These are phyloP conservation scores for Cyclura pinguis DNA, from an alignment of 2,797 vertebrate species.

Conservation along the genomic window DNA sequence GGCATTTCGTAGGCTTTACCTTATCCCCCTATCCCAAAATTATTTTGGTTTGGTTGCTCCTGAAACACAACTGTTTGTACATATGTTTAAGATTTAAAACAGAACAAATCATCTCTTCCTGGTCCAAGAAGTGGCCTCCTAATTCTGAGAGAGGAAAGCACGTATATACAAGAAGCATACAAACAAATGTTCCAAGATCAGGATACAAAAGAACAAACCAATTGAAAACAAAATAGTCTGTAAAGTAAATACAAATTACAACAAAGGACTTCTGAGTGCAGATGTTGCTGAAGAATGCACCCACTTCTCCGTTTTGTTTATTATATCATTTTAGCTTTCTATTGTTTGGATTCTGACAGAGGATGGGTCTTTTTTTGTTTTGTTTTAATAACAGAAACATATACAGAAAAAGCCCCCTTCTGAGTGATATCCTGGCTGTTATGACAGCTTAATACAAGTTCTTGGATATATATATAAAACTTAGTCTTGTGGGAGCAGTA, in stretches of 20 bases:
- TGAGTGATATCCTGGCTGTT: not conserved
- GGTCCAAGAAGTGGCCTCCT: not conserved
- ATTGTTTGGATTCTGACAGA: not conserved
- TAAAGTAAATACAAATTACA: not conserved
- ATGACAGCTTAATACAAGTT: not conserved
- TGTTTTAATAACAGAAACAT: not conserved
- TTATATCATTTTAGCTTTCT: not conserved
- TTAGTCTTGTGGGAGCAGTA: not conserved
- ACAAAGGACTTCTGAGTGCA: slow-evolving; percentile 4
- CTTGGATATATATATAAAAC: not conserved
- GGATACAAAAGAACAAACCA: slow-evolving; percentile 14
- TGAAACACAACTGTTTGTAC: not conserved
- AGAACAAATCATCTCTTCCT: not conserved
- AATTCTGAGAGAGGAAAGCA: not conserved
- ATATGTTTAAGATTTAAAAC: not conserved
- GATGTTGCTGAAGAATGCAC: not conserved
- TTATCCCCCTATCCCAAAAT: not conserved
- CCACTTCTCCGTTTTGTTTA: not conserved
- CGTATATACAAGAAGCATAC: not conserved
- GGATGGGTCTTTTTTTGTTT: too few species aligned
- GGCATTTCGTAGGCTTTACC: not conserved
- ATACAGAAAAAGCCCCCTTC: not conserved
- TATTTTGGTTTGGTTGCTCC: not conserved
- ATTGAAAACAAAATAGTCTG: not conserved
- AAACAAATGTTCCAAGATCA: not conserved